Percentiles rank a stretch among this genome's conserved stretches.
phyloP scores from a whole-genome alignment of 2,797 vertebrate species.

The Orestias chungarensis region DNA sequence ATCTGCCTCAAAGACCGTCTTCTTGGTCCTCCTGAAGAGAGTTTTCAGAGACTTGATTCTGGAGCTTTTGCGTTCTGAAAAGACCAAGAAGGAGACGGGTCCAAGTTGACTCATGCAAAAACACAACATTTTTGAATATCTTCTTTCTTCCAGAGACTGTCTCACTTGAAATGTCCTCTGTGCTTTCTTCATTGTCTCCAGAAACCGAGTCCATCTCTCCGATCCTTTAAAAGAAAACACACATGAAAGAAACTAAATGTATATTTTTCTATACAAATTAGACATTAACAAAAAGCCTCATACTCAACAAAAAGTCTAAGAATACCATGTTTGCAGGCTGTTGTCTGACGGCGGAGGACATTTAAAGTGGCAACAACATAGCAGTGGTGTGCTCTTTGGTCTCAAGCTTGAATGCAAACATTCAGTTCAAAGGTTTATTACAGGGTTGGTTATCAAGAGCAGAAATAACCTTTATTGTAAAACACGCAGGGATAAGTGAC shows the following conservation, averaged over 20 bases:
- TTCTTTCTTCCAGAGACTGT: background rate
- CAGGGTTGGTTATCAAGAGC: slow-evolving; percentile 45
- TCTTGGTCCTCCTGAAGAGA: slow-evolving; percentile 87
- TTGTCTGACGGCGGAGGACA: slow-evolving; percentile 4
- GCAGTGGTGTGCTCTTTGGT: slow-evolving; percentile 9
- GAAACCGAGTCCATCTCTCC: slow-evolving; percentile 83
- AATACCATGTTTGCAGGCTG: slow-evolving; percentile 1
- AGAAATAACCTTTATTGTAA: slow-evolving; percentile 13
- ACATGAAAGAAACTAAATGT: background rate
- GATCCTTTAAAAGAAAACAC: slow-evolving; percentile 29
- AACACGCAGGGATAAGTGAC: slow-evolving; percentile 15
- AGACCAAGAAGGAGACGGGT: slow-evolving; percentile 38
- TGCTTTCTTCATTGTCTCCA: slow-evolving; percentile 81
- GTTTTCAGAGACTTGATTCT: slow-evolving; percentile 86
- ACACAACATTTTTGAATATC: background rate
- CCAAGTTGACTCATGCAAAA: slow-evolving; percentile 32
- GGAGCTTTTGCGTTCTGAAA: slow-evolving; percentile 87
- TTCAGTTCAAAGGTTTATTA: slow-evolving; percentile 77
- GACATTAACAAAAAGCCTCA: background rate
- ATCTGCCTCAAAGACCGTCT: slow-evolving; percentile 64
- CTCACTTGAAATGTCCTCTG: slow-evolving; percentile 87
- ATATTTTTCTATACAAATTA: background rate
- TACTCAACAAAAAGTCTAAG: background rate
- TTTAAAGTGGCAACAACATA: background rate
- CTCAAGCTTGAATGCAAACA: slow-evolving; percentile 24